phyloP scores from a whole-genome alignment of 2,797 vertebrate species.

The Macrochelys suwanniensis region DNA sequence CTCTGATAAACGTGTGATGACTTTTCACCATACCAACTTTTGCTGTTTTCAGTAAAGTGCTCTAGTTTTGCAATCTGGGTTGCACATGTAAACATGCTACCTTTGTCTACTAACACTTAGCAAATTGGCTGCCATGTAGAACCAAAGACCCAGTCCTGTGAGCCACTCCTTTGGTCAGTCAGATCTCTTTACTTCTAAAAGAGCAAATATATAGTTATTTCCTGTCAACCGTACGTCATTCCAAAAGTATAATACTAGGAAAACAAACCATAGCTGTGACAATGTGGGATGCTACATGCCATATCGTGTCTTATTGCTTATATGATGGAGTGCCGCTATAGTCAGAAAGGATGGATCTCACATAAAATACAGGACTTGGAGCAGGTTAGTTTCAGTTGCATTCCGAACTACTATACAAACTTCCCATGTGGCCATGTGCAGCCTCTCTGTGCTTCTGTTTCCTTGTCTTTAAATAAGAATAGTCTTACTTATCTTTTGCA shows the following conservation, averaged over 20 bases:
- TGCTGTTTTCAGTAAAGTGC: accelerated
- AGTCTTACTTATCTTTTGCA: background rate
- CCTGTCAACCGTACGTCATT: background rate
- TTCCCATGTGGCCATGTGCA: background rate
- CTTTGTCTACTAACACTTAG: background rate
- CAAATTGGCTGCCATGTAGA: background rate
- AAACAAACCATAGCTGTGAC: background rate
- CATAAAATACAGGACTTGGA: accelerated
- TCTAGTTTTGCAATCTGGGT: background rate
- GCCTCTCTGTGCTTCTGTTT: background rate
- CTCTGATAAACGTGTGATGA: background rate
- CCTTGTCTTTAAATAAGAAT: background rate
- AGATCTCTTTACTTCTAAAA: background rate
- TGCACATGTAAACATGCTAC: background rate
- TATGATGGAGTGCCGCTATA: background rate
- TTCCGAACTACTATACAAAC: background rate
- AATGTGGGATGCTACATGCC: accelerated
- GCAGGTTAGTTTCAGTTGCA: background rate
- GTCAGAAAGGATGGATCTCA: background rate
- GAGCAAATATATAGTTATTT: background rate
- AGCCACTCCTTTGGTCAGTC: background rate
- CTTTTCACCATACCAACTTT: accelerated
- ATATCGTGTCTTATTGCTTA: background rate
- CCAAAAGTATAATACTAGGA: background rate
- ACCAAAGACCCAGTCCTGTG: background rate